phyloP scores from a whole-genome alignment of 2,113 vertebrate genomes.

The Rhinogobius similis region DNA sequence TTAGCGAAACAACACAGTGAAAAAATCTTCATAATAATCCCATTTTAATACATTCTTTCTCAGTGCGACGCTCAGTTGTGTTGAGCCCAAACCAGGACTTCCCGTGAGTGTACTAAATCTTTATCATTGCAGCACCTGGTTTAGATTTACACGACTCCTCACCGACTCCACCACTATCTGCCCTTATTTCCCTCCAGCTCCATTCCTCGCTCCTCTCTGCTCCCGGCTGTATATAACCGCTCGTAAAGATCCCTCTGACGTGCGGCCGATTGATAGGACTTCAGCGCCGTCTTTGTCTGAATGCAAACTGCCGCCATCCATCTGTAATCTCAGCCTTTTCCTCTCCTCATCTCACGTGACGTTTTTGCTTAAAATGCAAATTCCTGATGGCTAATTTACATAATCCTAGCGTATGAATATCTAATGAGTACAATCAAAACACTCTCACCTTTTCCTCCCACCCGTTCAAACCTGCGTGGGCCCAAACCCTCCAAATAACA shows the following conservation, averaged over 20 bases:
- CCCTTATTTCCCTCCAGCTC: background rate
- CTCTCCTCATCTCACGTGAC: background rate
- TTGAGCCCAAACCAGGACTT: no score
- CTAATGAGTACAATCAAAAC: constrained; percentile 14
- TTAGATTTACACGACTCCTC: background rate
- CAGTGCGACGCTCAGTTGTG: no score
- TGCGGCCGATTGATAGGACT: constrained; percentile 26
- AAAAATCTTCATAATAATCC: no score
- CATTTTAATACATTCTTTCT: no score
- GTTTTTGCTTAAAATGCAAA: constrained; percentile 9
- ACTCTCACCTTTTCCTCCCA: constrained; percentile 3
- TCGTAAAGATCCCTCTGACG: constrained; percentile 33
- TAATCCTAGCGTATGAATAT: constrained; percentile 23
- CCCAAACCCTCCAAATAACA: constrained; percentile 15
- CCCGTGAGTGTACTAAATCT: background rate
- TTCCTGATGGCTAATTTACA: constrained; percentile 21
- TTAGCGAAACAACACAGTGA: no score
- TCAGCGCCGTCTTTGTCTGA: background rate
- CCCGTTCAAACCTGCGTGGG: background rate
- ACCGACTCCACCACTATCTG: background rate
- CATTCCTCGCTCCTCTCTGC: constrained; percentile 7
- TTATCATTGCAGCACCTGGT: background rate
- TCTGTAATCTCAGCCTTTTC: background rate
- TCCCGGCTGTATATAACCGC: constrained; percentile 9
- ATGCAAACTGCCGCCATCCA: background rate